Conservation (phyloP, 2,113 vertebrate genomes). For the Ptychochromis oligacanthus region DNA sequence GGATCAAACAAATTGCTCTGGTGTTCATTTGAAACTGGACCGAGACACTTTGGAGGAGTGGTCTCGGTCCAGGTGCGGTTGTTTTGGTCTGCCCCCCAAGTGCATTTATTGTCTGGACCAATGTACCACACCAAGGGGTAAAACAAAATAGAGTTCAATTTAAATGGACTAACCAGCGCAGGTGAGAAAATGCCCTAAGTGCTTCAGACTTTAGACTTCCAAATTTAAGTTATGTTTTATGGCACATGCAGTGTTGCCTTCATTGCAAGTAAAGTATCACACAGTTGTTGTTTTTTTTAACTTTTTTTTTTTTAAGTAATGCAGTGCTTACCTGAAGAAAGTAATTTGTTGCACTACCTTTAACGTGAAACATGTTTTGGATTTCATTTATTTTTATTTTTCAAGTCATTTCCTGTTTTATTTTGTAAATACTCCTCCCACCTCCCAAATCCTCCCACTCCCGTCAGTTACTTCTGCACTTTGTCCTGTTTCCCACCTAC, state of each 20-base stretch:
- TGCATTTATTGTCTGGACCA: not conserved
- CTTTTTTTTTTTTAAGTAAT: not conserved
- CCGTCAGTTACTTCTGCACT: not conserved
- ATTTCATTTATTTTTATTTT: not conserved
- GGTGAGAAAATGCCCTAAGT: not conserved
- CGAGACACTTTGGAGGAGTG: not conserved
- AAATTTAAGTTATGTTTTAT: not conserved
- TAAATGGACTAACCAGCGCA: not conserved
- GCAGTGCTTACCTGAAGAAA: fast-evolving
- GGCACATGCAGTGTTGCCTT: not conserved
- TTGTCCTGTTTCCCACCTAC: not conserved
- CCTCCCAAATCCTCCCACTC: not conserved
- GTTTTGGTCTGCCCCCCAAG: not conserved
- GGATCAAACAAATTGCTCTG: not conserved
- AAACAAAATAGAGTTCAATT: not conserved
- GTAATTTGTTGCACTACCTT: fast-evolving
- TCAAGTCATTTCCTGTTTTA: not conserved
- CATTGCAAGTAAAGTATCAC: not conserved
- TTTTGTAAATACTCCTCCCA: not conserved
- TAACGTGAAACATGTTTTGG: not conserved
- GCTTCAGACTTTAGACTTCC: not conserved
- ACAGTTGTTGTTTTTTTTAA: not conserved
- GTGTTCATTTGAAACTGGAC: not conserved
- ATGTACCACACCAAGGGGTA: not conserved
- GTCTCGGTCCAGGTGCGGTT: not conserved